Conservation (phyloP, 1,140 invertebrate species). For the Zeugodacus cucurbitae region DNA sequence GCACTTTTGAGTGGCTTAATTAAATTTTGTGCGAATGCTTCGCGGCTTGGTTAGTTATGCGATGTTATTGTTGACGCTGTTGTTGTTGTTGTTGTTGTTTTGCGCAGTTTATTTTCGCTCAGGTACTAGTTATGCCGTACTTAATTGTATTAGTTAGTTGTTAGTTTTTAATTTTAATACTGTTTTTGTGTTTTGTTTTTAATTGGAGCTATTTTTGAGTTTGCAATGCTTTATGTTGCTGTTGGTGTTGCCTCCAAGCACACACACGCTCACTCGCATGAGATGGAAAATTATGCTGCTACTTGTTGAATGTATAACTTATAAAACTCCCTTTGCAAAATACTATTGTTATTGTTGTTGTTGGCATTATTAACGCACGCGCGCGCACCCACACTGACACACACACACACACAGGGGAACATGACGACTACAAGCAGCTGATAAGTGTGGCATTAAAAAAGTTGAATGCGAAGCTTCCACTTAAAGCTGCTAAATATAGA, state of each 20-base stretch:
- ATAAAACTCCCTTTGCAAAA: no score
- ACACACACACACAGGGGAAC: not conserved
- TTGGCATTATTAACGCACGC: constrained; percentile 2
- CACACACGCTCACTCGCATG: not conserved
- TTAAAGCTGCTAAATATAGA: not conserved
- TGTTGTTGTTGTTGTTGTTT: not conserved
- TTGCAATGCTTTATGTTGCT: not conserved
- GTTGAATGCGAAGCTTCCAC: not conserved
- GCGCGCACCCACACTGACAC: not conserved
- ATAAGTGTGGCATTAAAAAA: not conserved
- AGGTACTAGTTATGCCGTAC: not conserved
- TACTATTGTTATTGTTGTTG: not conserved
- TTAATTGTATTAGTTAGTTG: constrained; percentile 11
- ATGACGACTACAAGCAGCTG: not conserved
- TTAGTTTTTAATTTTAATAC: not conserved
- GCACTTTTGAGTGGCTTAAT: constrained; percentile 12
- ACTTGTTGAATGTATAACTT: not conserved
- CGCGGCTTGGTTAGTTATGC: no score
- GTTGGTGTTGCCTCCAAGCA: not conserved
- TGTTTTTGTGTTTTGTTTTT: not conserved
- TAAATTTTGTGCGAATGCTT: constrained; percentile 13
- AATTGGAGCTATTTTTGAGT: not conserved
- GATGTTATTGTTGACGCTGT: not conserved
- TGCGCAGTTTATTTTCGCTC: not conserved
- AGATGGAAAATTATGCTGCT: not conserved